Base-by-base conservation (phyloP, 2,888 invertebrate species). In the Caenorhabditis becei region DNA sequence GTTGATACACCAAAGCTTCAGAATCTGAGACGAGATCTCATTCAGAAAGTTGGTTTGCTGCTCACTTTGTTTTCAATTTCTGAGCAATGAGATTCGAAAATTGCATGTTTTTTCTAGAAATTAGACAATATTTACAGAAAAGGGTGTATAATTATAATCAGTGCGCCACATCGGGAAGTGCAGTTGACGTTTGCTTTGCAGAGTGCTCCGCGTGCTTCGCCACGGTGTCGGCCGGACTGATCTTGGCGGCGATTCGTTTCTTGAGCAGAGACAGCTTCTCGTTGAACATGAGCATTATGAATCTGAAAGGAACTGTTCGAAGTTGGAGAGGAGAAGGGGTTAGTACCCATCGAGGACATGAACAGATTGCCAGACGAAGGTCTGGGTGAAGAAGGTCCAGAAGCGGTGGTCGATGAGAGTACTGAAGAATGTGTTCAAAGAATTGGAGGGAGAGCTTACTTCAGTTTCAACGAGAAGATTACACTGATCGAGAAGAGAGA, bases 301-400 rank as follows among this genome's bases (percentile, higher is more conserved):
- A 54, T 20, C 69, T 69, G 51, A 24, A 69, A 26, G 28, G 16
- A 26, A 35, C 10, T 32, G 35, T 32, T 32, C 10, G 32, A 18
- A 10, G 4, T 32, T 4, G 23, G 2, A 28, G 5, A 3, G 32
- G 35, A 56, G 16, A 10, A 35, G 20, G 11, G 32, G n/a, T 56
- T 32, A 10, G 14, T 5, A 70, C 70, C 71, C 71, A 24, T 71
- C 62, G 20, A 62, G 44, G n/a, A 71, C 71, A 44, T 71, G 71
- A 32, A 62, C 44, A 18, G 26, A 10, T 18, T 71, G 62, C 44
- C 44, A 62, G 1, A 24, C 32, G 23, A 47, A 54, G 0, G 62
- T 71, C 23, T 56, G 54, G 0, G 18, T 20, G 56, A 71, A 16
- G 54, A 71, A 71, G 5, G 62, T 71, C 62, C 62, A 71, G 47